Evolutionary conservation across 2,888 invertebrate species (phyloP), one percentile per base, ranked within the genome.

Genomic region (Trissonchulus latispiculum): DNA sequence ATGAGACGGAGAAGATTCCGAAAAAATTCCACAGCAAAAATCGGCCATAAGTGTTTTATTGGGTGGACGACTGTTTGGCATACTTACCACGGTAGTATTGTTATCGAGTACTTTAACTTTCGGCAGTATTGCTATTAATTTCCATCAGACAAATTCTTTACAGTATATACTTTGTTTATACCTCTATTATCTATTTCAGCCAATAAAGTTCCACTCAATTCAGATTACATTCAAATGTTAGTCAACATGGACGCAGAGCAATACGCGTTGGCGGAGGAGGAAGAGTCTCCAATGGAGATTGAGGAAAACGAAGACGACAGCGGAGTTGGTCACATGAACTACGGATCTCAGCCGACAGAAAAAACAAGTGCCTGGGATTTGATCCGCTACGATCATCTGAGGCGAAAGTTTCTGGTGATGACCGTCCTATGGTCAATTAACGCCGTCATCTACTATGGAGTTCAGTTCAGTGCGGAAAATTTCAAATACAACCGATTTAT

Each of bases 401-500:
- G 48, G 48, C 48, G 48, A 8, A 48, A 48, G 48, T 48, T 48
- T 48, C 8, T 48, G 8, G 8, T 48, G 23, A 8, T 48, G 48
- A 48, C 48, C 23, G 8, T 48, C 48, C 48, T 62, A 78, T 89
- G 89, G 89, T 91, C 92, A 79, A 90, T 91, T 23, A 92, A 91
- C 78, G 91, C 91, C 0, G 91, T 90, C 77, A 91, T 92, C 0
- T 94, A 93, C 81, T 90, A 94, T 29, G 94, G 92, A 0, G 84
- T 92, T 28, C 91, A 91, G 0, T 91, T 92, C 82, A 92, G 92
- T 82, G 91, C 91, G 0, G 91, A 91, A 0, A 88, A 89, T 0
- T 84, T 92, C 68, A 93, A 91, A 0, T 91, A 91, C 0, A 90
- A 92, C 81, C 90, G 91, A 81, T 91, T 90, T 82, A 86, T 91